phyloP scores from a whole-genome alignment of 2,113 vertebrate genomes.

The Pseudorhombus dupliciocellatus region DNA sequence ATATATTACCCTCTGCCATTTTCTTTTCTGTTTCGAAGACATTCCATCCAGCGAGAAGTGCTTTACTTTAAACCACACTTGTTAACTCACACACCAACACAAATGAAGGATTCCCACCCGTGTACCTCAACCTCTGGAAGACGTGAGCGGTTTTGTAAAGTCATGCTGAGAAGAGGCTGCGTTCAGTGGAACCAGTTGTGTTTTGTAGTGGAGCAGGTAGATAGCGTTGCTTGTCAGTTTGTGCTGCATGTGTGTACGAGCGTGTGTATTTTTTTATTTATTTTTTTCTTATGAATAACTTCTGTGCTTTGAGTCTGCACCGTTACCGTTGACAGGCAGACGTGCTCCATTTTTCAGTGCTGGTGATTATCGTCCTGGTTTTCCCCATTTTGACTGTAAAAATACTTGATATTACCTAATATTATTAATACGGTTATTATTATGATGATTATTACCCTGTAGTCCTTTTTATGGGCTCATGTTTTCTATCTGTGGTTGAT shows the following conservation, averaged over 20 bases:
- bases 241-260: constrained; percentile 77
- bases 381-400: constrained; percentile 64
- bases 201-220: constrained; percentile 67
- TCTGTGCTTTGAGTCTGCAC: constrained; percentile 50
- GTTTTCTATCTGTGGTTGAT: constrained; percentile 78
- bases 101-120: constrained; percentile 7
- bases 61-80: constrained; percentile 35
- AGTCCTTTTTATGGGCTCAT: constrained; percentile 69
- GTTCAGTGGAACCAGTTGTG: constrained; percentile 54
- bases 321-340: constrained; percentile 51
- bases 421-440: constrained; percentile 65
- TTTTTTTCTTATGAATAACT: constrained; percentile 40
- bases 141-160: constrained; percentile 48
- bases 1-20: constrained; percentile 12
- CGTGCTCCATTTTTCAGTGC: constrained; percentile 55
- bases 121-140: constrained; percentile 13
- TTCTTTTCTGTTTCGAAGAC: constrained; percentile 23
- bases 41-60: constrained; percentile 20
- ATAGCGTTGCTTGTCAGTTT: constrained; percentile 69
- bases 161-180: constrained; percentile 19
- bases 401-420: constrained; percentile 60
- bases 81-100: constrained; percentile 1
- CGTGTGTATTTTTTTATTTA: constrained; percentile 36
- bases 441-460: constrained; percentile 47
- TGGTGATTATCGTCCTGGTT: constrained; percentile 58